phyloP scores from a whole-genome alignment of 2,888 invertebrate genomes.

The Torymus aiolomorphi region DNA sequence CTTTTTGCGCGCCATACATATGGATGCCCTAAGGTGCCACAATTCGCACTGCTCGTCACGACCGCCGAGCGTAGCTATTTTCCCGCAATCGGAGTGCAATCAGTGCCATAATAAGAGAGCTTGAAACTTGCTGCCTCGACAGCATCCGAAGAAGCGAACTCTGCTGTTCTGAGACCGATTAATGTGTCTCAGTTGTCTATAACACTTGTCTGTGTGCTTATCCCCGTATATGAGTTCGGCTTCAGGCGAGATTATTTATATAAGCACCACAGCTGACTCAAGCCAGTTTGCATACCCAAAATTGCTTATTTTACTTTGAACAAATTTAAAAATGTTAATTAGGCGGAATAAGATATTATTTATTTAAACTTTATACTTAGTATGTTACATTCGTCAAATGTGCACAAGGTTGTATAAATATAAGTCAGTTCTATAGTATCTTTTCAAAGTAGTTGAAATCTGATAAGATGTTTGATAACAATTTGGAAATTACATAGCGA shows the following conservation, averaged over 20 bases:
- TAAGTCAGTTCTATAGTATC: too few relatives aligned
- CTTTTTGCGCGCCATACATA: not conserved
- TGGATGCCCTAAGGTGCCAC: conserved; percentile 3
- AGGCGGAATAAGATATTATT: too few relatives aligned
- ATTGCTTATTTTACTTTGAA: too few relatives aligned
- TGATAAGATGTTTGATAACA: conserved; percentile 17
- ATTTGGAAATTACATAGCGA: not conserved
- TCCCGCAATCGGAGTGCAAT: conserved; percentile 23
- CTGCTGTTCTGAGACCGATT: conserved; percentile 13
- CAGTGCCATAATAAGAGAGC: conserved; percentile 16
- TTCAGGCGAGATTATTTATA: too few relatives aligned
- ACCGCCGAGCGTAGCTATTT: not conserved
- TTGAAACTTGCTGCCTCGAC: not conserved
- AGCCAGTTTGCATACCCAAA: too few relatives aligned
- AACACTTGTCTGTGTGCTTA: not conserved
- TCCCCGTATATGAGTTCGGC: too few relatives aligned
- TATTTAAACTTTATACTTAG: too few relatives aligned
- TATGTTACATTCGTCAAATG: too few relatives aligned
- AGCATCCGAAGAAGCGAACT: not conserved
- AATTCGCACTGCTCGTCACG: not conserved
- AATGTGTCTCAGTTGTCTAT: not conserved
- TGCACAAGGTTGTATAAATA: too few relatives aligned
- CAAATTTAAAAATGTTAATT: too few relatives aligned
- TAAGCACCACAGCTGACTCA: too few relatives aligned
- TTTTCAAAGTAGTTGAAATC: not conserved